Base-by-base conservation (phyloP, 2,888 invertebrate genomes). In the Argyra leucocephala region DNA sequence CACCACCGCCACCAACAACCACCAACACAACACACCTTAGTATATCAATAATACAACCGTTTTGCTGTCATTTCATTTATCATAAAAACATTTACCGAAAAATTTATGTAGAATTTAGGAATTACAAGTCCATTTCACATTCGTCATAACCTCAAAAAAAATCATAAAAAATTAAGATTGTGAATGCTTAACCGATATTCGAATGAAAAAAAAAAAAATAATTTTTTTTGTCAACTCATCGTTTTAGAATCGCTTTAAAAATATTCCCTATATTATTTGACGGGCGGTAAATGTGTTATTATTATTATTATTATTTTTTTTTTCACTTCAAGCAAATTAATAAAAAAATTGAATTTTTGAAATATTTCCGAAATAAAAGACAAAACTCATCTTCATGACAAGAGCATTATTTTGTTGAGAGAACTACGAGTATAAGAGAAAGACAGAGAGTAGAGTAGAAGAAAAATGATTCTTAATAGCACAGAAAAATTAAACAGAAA, bases 361-460 rank as follows among this genome's bases (percentile, higher is more conserved):
- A 48, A 48, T 48, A 48, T 48, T 48, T 48, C n/a, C n/a, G 48
- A 48, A 48, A 48, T 18, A 48, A 37, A 48, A 48, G n/a, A 48
- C 48, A 48, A 48, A 48, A 48, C n/a, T 48, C 48, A 48, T 48
- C n/a, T 48, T 48, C 48, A n/a, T 48, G 12, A 48, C 15, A 9
- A 48, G 12, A 18, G 48, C 15, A n/a, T 18, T 48, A 48, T n/a
- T 31, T n/a, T n/a, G n/a, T n/a, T n/a, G n/a, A n/a, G n/a, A n/a
- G n/a, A n/a, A n/a, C n/a, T n/a, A n/a, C n/a, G n/a, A n/a, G n/a
- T n/a, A n/a, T n/a, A n/a, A n/a, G n/a, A n/a, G n/a, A n/a, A n/a
- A n/a, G n/a, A n/a, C n/a, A n/a, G n/a, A n/a, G n/a, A n/a, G n/a
- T n/a, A n/a, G n/a, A n/a, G n/a, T n/a, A n/a, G n/a, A n/a, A n/a